Evolutionary conservation across 2,113 vertebrate genomes (phyloP).

Genomic region (Gopherus flavomarginatus): DNA sequence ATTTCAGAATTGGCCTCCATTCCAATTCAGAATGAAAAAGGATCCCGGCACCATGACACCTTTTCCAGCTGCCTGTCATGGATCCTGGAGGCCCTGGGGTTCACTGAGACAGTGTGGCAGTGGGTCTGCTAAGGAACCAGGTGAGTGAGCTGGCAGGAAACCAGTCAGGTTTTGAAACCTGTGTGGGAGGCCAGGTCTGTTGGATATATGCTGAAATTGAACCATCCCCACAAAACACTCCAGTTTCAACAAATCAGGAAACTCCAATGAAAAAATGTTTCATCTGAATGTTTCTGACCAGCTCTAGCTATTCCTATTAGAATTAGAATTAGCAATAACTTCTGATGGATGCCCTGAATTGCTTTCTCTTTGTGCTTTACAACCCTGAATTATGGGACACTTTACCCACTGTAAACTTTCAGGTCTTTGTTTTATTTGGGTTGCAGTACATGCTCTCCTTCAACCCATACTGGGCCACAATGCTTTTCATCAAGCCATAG

Average conservation of each 20-base stretch:
- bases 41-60: neutral
- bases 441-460: neutral
- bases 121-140: neutral
- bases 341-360: neutral
- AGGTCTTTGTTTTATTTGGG: neutral
- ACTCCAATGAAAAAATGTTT: neutral
- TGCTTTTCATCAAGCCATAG: neutral
- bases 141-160: neutral
- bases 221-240: neutral
- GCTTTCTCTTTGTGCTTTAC: neutral
- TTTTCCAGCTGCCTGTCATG: neutral
- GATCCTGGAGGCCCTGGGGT: neutral
- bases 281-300: neutral
- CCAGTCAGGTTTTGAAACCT: neutral
- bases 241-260: neutral
- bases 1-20: neutral
- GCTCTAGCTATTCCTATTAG: neutral
- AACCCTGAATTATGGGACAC: neutral
- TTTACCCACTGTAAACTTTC: neutral
- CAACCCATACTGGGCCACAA: neutral
- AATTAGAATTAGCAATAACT: neutral
- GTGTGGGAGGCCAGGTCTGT: neutral
- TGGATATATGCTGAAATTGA: neutral
- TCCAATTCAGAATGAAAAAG: neutral
- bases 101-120: neutral